Percentiles rank a stretch among this genome's conserved stretches.
Conservation (phyloP, 2,888 invertebrate species). For the Parelbella ahira region DNA sequence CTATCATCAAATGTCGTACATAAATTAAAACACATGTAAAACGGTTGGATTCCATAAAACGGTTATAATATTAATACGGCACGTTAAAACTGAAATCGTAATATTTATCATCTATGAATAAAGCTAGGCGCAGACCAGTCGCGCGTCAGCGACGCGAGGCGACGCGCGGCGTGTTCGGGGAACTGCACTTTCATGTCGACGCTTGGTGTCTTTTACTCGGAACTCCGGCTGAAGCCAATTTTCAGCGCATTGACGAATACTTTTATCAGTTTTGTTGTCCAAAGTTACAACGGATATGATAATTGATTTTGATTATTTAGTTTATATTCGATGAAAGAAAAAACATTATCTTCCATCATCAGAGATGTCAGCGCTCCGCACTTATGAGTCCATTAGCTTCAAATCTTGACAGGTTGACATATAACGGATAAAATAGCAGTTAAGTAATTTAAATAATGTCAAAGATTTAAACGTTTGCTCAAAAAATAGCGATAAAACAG, state of each 20-base stretch:
- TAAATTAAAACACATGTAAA: slow-evolving; percentile 4
- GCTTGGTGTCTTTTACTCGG: too few species aligned
- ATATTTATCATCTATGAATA: slow-evolving; percentile 29
- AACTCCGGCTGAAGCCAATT: slow-evolving; percentile 11
- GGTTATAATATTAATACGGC: slow-evolving; percentile 14
- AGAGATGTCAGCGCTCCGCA: too few species aligned
- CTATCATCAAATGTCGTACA: too few species aligned
- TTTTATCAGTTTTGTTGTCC: slow-evolving; percentile 5
- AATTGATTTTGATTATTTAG: slow-evolving; percentile 13
- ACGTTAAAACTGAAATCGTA: slow-evolving; percentile 19
- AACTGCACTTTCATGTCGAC: slow-evolving; percentile 9
- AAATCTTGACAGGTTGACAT: too few species aligned
- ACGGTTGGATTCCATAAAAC: slow-evolving; percentile 12
- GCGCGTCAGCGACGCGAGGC: slow-evolving; percentile 32
- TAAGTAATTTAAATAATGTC: too few species aligned
- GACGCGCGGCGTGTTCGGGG: slow-evolving; percentile 26
- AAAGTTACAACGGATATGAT: slow-evolving; percentile 16
- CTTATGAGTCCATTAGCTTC: too few species aligned
- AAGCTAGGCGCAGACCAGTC: slow-evolving; percentile 32
- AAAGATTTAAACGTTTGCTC: too few species aligned
- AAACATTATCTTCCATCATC: too few species aligned
- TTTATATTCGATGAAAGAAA: slow-evolving; percentile 4
- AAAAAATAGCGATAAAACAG: too few species aligned
- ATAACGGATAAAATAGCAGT: too few species aligned
- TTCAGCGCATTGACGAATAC: slow-evolving; percentile 18